These are phyloP conservation scores for Syritta pipiens DNA, from an alignment of 2,888 invertebrate genomes.

Conservation along the genomic window DNA sequence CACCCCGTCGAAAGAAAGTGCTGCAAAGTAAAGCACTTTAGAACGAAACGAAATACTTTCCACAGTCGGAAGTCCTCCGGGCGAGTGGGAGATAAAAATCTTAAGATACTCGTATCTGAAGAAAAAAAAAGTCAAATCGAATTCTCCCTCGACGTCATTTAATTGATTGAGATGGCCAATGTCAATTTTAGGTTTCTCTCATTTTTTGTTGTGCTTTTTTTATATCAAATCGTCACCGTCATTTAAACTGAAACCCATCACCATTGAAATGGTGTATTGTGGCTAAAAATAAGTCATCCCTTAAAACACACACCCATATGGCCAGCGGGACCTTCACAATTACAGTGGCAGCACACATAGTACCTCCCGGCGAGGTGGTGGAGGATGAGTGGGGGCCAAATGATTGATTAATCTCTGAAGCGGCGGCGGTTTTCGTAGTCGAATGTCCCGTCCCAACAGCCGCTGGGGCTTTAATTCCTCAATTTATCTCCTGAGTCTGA, in stretches of 20 bases:
- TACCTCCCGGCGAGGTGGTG: constrained; percentile 5
- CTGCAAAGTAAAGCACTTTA: too few species aligned
- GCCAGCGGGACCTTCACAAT: constrained; percentile 26
- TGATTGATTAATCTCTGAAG: constrained; percentile 67
- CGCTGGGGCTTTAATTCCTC: constrained; percentile 58
- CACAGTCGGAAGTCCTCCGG: too few species aligned
- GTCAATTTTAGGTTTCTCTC: too few species aligned
- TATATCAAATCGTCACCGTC: neutral
- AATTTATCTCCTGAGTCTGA: constrained; percentile 50
- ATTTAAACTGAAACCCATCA: neutral
- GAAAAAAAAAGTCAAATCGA: constrained; percentile 36
- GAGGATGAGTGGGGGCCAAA: constrained; percentile 15
- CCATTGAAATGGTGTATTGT: constrained; percentile 16
- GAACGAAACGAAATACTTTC: too few species aligned
- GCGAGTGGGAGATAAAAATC: too few species aligned
- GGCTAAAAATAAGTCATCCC: constrained; percentile 33
- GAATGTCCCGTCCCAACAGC: constrained; percentile 52
- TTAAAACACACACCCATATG: constrained; percentile 1
- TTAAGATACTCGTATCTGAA: constrained; percentile 4
- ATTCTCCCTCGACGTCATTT: constrained; percentile 44
- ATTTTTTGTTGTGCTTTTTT: neutral
- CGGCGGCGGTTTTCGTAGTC: constrained; percentile 52
- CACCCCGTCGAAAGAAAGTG: too few species aligned
- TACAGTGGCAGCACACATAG: constrained; percentile 21
- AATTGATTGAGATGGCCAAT: constrained; percentile 62